Base-by-base conservation (phyloP, 2,888 invertebrate species). In the Phoenoteleia sp. region DNA sequence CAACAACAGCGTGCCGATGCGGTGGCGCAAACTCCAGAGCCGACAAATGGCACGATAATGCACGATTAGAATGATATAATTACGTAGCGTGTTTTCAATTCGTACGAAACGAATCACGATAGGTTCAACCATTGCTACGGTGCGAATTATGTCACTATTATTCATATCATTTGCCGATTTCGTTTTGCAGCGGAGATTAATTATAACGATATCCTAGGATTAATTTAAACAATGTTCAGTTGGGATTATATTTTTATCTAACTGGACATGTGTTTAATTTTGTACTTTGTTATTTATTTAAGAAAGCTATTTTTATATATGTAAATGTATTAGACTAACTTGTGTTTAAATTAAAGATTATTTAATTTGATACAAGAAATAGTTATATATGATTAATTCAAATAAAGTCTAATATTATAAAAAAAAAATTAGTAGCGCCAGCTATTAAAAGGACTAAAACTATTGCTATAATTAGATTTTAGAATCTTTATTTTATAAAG, bases 41-140 rank as follows among this genome's bases (percentile, higher is more conserved):
- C 89, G 89, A 90, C 90, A 91, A 90, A 90, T 90, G 88, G 88
- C 81, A 85, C 88, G 89, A 91, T 91, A 91, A 92, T 91, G 87
- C 88, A 39, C 79, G 91, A 91, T 92, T 91, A 91, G 89, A 90
- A 88, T 89, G 91, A 92, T 92, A 92, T 85, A 85, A 82, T 85
- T 82, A 82, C 75, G 75, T 79, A 21, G 81, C 79, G 64, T 79
- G 85, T 85, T 81, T 81, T 81, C 74, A 60, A 71, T 82, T 85
- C 76, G 69, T 77, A 81, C 81, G 71, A 79, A 85, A 81, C 77
- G 66, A 85, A 81, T 81, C 77, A 69, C 62, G 77, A 72, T 83
- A 67, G 72, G 79, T 75, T 36, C 19, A 29, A 39, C 72, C 13
- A 36, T 52, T 39, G 39, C 39, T 7, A 33, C 42, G 45, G 81